Conservation (phyloP, 2,888 invertebrate genomes). For the Microctonus hyperodae region DNA sequence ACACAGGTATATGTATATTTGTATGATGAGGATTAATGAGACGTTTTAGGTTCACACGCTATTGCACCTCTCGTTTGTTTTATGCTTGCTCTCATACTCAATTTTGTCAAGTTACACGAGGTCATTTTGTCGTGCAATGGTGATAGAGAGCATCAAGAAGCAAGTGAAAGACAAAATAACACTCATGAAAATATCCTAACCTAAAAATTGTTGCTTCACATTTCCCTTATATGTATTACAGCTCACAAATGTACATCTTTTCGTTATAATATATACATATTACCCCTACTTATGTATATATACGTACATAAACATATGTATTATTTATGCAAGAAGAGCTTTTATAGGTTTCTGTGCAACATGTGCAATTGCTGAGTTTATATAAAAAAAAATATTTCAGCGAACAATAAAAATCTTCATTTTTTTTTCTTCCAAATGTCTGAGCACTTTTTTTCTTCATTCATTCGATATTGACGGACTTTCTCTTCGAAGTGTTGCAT, state of each 20-base stretch:
- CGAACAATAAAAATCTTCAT: not conserved
- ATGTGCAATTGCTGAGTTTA: too few relatives aligned
- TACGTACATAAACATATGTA: too few relatives aligned
- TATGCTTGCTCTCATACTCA: conserved; percentile 14
- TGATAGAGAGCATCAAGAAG: too few relatives aligned
- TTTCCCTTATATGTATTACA: too few relatives aligned
- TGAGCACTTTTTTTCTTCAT: not conserved
- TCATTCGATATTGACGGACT: not conserved
- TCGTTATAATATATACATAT: too few relatives aligned
- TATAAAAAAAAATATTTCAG: not conserved
- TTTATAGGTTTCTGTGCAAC: too few relatives aligned
- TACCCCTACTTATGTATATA: too few relatives aligned
- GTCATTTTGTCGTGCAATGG: not conserved
- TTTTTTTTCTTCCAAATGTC: not conserved
- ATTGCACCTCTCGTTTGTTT: conserved; percentile 12
- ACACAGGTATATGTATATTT: not conserved
- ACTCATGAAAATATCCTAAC: conserved; percentile 10
- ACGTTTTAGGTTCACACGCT: conserved; percentile 19
- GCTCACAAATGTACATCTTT: too few relatives aligned
- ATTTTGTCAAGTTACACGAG: conserved; percentile 24
- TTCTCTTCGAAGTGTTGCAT: not conserved
- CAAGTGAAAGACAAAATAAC: conserved; percentile 21
- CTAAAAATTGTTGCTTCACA: conserved; percentile 6
- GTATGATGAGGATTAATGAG: conserved; percentile 5
- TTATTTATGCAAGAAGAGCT: too few relatives aligned